Percentiles rank a stretch among this genome's conserved stretches.
These are phyloP conservation scores for Dascillus cervinus DNA, from an alignment of 2,888 invertebrate genomes.

Conservation along the genomic window DNA sequence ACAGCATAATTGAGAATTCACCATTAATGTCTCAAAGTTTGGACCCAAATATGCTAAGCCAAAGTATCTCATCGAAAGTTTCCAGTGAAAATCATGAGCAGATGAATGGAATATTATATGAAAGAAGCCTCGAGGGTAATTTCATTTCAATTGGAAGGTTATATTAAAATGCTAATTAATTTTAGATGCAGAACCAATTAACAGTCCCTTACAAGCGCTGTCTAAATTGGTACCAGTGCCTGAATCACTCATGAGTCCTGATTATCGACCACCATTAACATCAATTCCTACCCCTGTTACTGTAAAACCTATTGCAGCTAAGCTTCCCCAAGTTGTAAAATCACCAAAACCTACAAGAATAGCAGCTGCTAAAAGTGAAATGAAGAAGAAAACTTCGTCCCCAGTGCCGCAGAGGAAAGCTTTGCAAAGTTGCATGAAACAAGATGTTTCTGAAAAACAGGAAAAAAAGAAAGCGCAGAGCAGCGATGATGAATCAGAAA, in stretches of 20 bases:
- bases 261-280: conserved; percentile 48
- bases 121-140: conserved; percentile 32
- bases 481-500: conserved; percentile 59
- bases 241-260: conserved; percentile 80
- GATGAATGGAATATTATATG: conserved; percentile 22
- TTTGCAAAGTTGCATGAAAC: conserved; percentile 3
- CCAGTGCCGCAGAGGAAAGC: conserved; percentile 26
- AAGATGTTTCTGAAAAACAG: conserved; percentile 11
- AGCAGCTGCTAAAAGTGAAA: conserved; percentile 18
- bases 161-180: not conserved
- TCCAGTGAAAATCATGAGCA: conserved; percentile 22
- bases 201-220: conserved; percentile 66
- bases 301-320: conserved; percentile 11
- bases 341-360: conserved; percentile 27
- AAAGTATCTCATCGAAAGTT: conserved; percentile 35
- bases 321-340: conserved; percentile 14
- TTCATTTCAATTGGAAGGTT: not conserved
- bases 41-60: conserved; percentile 50
- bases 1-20: conserved; percentile 28
- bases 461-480: conserved; percentile 35
- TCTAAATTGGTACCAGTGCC: conserved; percentile 84
- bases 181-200: conserved; percentile 37
- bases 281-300: conserved; percentile 17
- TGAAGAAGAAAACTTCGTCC: conserved; percentile 25
- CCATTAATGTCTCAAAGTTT: conserved; percentile 55